Conservation (phyloP, 2,797 vertebrate species). For the Danio kyathit region DNA sequence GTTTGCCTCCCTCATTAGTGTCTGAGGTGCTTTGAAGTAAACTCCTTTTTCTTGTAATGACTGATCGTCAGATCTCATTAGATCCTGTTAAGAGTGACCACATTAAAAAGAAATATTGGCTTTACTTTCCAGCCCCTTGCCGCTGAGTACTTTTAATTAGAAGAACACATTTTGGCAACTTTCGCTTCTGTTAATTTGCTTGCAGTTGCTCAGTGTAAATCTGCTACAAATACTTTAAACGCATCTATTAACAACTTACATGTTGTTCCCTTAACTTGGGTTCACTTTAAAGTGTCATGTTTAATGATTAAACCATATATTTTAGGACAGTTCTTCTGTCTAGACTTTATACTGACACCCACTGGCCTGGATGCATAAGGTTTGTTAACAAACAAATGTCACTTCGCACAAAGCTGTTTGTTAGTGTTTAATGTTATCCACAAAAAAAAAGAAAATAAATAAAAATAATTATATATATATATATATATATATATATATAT, state of each 20-base stretch:
- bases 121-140: conserved; percentile 5
- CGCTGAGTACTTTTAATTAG: conserved; percentile 25
- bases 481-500: no score
- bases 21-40: conserved; percentile 24
- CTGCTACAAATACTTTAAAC: background rate
- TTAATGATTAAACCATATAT: background rate
- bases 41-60: conserved; percentile 38
- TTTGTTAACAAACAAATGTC: background rate
- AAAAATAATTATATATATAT: no score
- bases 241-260: background rate
- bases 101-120: conserved; percentile 37
- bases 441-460: no score
- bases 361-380: background rate
- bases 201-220: conserved; percentile 3
- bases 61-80: conserved; percentile 33
- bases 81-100: conserved; percentile 14
- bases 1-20: conserved; percentile 18
- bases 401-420: background rate
- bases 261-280: background rate
- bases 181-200: conserved; percentile 7
- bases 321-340: background rate
- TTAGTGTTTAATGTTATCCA: background rate
- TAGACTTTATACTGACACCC: background rate
- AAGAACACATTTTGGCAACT: background rate
- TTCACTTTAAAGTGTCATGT: background rate